Base-by-base conservation (phyloP, 2,888 invertebrate species). In the Stratiomys singularior region DNA sequence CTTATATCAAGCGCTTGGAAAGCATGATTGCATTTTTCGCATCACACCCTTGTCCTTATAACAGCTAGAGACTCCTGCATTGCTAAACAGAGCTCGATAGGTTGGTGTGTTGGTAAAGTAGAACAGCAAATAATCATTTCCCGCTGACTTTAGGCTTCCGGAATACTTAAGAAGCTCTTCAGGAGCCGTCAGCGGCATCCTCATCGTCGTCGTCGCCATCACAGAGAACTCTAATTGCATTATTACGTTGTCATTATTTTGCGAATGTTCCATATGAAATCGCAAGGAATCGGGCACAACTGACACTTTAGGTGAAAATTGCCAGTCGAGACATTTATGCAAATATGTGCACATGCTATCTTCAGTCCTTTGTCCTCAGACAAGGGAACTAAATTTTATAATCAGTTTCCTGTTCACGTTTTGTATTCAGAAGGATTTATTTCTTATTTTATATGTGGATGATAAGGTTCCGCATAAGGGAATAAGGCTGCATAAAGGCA, bases 201-300 rank as follows among this genome's bases (percentile, higher is more conserved):
- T 4, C 52, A n/a, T 52, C 18, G 52, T 52, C 15, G 52, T 52
- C 15, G 52, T 52, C 9, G 37, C 15, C 47, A 46, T 46, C n/a
- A 21, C 25, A 37, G 52, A 44, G 77, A 23, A 47, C 60, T 47
- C 44, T 77, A 77, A 77, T 77, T 77, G 72, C 72, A 77, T 77
- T 77, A 72, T 63, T 77, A 77, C 69, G 21, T 58, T 21, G 72
- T 77, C 69, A 72, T 63, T 77, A 77, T 77, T 30, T 58, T 21
- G 72, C 25, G 28, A 47, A 60, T 71, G 47, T 4, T n/a, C 15
- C 52, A 15, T 4, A 13, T 18, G 52, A 52, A 52, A 4, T 52
- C 15, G 18, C 52, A 3, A 4, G 52, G 18, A 13, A 52, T 52
- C 15, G 18, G 7, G 52, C 3, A n/a, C 52, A 52, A 52, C 15